Evolutionary conservation across 2,797 vertebrate species (phyloP), one percentile per base, ranked within the genome.

Genomic region (Chelidonichthys spinosus): DNA sequence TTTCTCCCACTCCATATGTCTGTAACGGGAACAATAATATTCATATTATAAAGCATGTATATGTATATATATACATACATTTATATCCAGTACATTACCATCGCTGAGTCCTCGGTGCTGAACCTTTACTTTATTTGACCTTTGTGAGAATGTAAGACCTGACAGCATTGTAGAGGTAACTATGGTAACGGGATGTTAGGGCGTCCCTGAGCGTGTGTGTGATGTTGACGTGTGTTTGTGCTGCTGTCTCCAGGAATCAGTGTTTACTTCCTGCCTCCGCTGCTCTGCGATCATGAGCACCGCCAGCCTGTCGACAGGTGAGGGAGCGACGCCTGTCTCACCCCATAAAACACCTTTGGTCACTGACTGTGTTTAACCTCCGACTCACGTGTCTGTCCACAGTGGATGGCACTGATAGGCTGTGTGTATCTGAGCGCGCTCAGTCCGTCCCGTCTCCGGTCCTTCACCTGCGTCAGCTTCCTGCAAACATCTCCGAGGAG

Each of bases 391-490:
- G 44, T 71, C 9, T 53, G 5, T 75, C 32, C 59, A 18, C 83
- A 98, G 97, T 89, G 93, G 93, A 96, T 93, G 95, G 91, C 92
- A 93, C 93, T 89, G 94, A 95, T 72, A 92, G 94, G 89, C 95
- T 93, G 76, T 94, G 92, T 91, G 94, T 94, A 95, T 90, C 91
- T 93, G 94, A 94, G 82, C 90, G 72, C 72, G 87, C 65, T 33
- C 88, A 90, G 78, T 90, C 86, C 74, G 82, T 84, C 39, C 95
- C 95, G 72, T 98, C 96, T 67, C 95, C 95, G 72, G 97, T 98
- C 68, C 95, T 98, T 72, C 96, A 97, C 92, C 89, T 98, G 83
- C 94, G 95, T 63, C 95, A 95, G 80, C 93, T 98, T 93, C 96
- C 97, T 76, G 89, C 67, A 62, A 94, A 93, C 78, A 92, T 92